Conservation (phyloP, 2,113 vertebrate species). For the Lethenteron camtschaticum region DNA sequence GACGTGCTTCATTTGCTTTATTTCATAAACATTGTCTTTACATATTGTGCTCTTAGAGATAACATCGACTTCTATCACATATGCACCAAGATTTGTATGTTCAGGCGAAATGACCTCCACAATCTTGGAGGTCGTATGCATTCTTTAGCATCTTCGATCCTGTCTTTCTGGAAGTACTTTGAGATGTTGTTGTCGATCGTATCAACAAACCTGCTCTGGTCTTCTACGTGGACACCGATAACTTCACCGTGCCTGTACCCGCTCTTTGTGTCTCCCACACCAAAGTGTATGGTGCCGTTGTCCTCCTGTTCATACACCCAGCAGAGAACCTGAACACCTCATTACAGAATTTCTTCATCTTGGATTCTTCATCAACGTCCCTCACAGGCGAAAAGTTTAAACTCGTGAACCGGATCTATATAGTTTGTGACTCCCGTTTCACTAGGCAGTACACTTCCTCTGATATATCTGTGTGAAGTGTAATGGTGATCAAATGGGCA, state of each 20-base stretch:
- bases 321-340: conserved; percentile 33
- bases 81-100: conserved; percentile 20
- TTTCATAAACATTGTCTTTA: conserved; percentile 19
- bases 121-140: conserved; percentile 36
- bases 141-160: conserved; percentile 18
- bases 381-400: conserved; percentile 24
- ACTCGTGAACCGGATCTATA: conserved; percentile 36
- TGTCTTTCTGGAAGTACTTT: conserved; percentile 19
- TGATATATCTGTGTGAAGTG: conserved; percentile 20
- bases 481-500: conserved; percentile 28
- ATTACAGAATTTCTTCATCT: conserved; percentile 28
- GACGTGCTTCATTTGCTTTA: conserved; percentile 14
- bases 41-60: conserved; percentile 25
- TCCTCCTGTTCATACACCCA: conserved; percentile 35
- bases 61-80: conserved; percentile 44
- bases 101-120: conserved; percentile 32
- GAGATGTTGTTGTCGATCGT: conserved; percentile 15
- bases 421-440: conserved; percentile 30
- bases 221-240: conserved; percentile 22
- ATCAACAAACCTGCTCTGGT: conserved; percentile 15
- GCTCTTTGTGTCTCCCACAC: conserved; percentile 19
- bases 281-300: conserved; percentile 44
- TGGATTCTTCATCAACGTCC: conserved; percentile 14
- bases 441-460: conserved; percentile 21
- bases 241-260: conserved; percentile 30